Evolutionary conservation across 2,113 vertebrate species (phyloP).

Genomic region (Rhadina sibilatrix): DNA sequence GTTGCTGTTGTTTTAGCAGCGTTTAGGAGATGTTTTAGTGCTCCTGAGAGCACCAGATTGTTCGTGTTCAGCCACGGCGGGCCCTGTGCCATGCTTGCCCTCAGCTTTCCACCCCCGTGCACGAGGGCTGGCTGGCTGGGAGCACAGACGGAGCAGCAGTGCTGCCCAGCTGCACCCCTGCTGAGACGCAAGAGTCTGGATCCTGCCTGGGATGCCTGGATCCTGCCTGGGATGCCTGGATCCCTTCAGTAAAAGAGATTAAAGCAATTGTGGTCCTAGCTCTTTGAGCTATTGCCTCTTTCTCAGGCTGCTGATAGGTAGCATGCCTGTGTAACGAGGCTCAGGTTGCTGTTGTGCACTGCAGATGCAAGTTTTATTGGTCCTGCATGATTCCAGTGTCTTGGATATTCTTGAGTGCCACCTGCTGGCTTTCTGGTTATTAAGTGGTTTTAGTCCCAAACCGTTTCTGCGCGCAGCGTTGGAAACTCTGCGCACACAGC

Average conservation of each 20-base stretch:
- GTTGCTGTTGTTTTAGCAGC: background rate
- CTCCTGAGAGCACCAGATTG: background rate
- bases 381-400: background rate
- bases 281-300: rapidly evolving
- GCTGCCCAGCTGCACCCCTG: background rate
- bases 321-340: rapidly evolving
- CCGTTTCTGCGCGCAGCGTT: rapidly evolving
- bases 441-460: background rate
- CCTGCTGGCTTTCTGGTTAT: conserved; percentile 1
- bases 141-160: rapidly evolving
- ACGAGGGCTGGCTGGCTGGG: rapidly evolving
- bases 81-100: background rate
- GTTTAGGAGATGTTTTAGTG: background rate
- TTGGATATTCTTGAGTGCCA: conserved; percentile 36
- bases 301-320: background rate
- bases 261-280: background rate
- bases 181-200: background rate
- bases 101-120: background rate
- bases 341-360: background rate
- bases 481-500: background rate
- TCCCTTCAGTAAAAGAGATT: background rate
- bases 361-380: background rate
- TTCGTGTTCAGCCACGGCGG: rapidly evolving
- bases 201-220: background rate
- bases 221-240: background rate